Evolutionary conservation across 2,888 invertebrate genomes (phyloP), one percentile per base, ranked within the genome.

Genomic region (Theretra japonica): DNA sequence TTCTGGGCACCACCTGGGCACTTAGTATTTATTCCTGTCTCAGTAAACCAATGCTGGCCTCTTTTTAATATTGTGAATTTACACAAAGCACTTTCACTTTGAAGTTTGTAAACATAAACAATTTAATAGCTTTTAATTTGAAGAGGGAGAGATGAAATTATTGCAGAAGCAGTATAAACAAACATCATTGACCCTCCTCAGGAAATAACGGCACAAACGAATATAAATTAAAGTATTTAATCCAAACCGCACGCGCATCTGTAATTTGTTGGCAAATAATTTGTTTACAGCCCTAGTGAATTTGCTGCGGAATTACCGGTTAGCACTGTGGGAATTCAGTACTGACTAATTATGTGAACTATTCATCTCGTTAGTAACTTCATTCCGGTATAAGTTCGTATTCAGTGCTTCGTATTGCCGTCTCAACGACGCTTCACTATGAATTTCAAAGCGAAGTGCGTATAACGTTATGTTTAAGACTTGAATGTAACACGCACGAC

Each of bases 151-250:
- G 17, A 23, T 25, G 15, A 65, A 48, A 65, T 48, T 48, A 65
- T 41, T 23, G 15, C 23, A 48, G 17, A 65, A 48, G 62, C 48
- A 5, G 21, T 8, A 23, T 48, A 15, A 60, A 33, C 33, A 15
- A 23, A 65, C 41, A 28, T 59, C 28, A 59, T 59, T 48, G 70
- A 77, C 77, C 77, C 74, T 23, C 75, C 74, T 77, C 75, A 71
- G 65, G 72, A 74, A 76, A 76, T 65, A 77, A 75, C 68, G 75
- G 73, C 69, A 23, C 60, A 74, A 65, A 65, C 11, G 23, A 23
- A 56, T 71, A 76, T 82, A 79, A 76, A 79, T 75, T 59, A 74
- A 71, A 68, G 70, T 70, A 75, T 76, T 70, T 56, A 70, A 70
- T 33, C 70, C 62, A 2, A 33, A 71, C 62, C 72, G 74, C 70